Conservation (phyloP, 2,888 invertebrate genomes). For the Drosophila mulleri region DNA sequence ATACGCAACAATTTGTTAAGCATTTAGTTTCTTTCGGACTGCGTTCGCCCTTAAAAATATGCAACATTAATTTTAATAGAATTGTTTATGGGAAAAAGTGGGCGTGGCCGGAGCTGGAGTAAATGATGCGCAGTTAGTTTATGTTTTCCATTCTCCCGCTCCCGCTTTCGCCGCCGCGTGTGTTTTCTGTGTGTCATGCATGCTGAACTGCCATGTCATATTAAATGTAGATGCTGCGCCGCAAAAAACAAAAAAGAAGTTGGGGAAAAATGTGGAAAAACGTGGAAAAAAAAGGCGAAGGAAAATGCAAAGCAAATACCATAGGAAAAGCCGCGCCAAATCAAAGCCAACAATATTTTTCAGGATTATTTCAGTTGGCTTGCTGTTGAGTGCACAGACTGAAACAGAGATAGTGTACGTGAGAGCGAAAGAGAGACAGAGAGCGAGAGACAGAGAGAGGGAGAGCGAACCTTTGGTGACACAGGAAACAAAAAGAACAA, state of each 20-base stretch:
- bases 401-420: neutral
- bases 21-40: slow-evolving; percentile 60
- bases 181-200: slow-evolving; percentile 51
- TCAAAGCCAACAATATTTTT: slow-evolving; percentile 80
- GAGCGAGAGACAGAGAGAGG: neutral
- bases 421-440: neutral
- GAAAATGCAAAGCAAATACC: slow-evolving; percentile 17
- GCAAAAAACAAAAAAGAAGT: slow-evolving; percentile 7
- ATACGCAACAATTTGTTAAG: slow-evolving; percentile 70
- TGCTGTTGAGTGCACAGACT: slow-evolving; percentile 57
- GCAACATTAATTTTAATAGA: slow-evolving; percentile 80
- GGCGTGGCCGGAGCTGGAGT: slow-evolving; percentile 24
- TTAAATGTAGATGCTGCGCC: slow-evolving; percentile 57
- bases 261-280: slow-evolving; percentile 13
- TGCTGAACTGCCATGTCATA: slow-evolving; percentile 71
- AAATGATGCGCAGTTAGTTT: slow-evolving; percentile 57
- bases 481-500: slow-evolving; percentile 27
- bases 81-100: slow-evolving; percentile 67
- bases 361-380: slow-evolving; percentile 78
- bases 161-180: neutral
- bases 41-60: slow-evolving; percentile 64
- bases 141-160: slow-evolving; percentile 9
- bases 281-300: slow-evolving; percentile 13
- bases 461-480: slow-evolving; percentile 17
- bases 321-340: slow-evolving; percentile 67